phyloP scores from a whole-genome alignment of 2,113 vertebrate genomes.

The Odontesthes bonariensis region DNA sequence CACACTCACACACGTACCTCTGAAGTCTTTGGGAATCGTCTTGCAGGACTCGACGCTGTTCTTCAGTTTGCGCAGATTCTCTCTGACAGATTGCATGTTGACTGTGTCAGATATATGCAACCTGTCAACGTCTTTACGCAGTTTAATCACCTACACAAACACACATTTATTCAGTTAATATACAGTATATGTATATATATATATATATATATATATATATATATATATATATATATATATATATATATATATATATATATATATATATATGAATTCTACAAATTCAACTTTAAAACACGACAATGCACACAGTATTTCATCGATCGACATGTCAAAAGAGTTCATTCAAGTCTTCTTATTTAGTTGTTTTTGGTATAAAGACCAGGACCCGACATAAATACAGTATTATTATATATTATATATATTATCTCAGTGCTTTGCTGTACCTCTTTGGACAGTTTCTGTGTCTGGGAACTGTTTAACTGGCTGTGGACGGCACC shows the following conservation, averaged over 20 bases:
- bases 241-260: too few relatives aligned
- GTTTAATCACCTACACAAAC: conserved; percentile 58
- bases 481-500: conserved; percentile 40
- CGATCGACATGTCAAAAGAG: too few relatives aligned
- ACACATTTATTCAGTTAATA: neutral
- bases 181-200: too few relatives aligned
- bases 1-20: conserved; percentile 49
- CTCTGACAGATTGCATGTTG: conserved; percentile 77
- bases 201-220: too few relatives aligned
- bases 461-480: conserved; percentile 47
- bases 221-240: too few relatives aligned
- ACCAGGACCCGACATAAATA: too few relatives aligned
- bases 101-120: conserved; percentile 64
- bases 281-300: neutral
- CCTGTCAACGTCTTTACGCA: conserved; percentile 48
- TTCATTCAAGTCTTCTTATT: too few relatives aligned
- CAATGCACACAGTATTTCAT: too few relatives aligned
- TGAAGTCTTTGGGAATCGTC: conserved; percentile 73
- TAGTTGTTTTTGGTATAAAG: too few relatives aligned
- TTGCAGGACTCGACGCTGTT: conserved; percentile 76
- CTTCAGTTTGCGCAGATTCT: conserved; percentile 74
- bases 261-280: too few relatives aligned
- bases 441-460: conserved; percentile 72
- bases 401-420: too few relatives aligned
- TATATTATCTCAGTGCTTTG: neutral